These are phyloP conservation scores for Chloebia gouldiae DNA, from an alignment of 2,113 vertebrate genomes.

Conservation along the genomic window DNA sequence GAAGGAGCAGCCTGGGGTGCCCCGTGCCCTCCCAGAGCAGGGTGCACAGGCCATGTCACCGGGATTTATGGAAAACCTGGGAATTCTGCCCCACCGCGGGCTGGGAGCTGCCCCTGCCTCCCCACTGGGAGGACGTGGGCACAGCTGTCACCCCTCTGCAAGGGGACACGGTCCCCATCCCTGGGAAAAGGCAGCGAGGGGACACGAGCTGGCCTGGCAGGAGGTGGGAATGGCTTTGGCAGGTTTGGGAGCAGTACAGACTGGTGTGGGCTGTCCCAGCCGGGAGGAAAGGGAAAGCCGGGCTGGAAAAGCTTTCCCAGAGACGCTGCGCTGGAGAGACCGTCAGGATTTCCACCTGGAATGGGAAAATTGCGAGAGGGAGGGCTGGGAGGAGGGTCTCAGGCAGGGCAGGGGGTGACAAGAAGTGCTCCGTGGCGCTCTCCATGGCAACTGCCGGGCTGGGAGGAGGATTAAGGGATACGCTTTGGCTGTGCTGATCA, in stretches of 20 bases:
- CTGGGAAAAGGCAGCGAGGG: background rate
- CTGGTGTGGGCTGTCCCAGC: background rate
- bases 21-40: background rate
- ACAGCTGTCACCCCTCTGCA: background rate
- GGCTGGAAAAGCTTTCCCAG: background rate
- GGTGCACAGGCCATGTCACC: rapidly evolving
- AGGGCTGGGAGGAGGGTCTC: background rate
- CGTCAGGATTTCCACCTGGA: background rate
- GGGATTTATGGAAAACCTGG: background rate
- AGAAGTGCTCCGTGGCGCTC: background rate
- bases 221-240: background rate
- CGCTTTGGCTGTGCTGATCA: background rate
- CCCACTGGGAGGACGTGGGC: rapidly evolving
- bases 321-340: background rate
- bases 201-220: too few relatives aligned
- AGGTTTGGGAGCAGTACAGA: rapidly evolving
- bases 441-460: slow-evolving; percentile 8
- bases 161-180: rapidly evolving
- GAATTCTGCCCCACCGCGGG: rapidly evolving
- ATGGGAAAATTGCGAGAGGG: background rate
- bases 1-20: background rate
- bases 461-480: background rate
- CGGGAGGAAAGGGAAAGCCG: background rate
- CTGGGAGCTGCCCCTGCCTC: background rate
- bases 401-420: background rate